Evolutionary conservation across 1,140 invertebrate genomes (phyloP).

Genomic region (Agrypnia vestita): DNA sequence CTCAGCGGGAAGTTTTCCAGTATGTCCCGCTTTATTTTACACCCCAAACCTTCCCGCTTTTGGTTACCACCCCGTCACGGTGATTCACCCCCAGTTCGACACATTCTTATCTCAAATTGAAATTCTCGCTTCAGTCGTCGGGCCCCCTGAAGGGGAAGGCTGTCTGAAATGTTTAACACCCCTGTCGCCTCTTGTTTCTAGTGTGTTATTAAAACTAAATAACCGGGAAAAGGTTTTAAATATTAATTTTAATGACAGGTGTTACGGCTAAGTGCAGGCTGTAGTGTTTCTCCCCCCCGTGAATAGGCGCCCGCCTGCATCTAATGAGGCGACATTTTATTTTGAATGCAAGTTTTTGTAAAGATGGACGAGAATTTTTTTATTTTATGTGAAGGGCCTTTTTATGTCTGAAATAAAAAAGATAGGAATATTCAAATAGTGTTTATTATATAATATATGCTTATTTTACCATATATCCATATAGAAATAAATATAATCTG

Average conservation of each 20-base stretch:
- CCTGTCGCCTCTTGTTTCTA: conserved; percentile 10
- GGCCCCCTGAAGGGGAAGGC: not conserved
- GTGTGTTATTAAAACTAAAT: conserved; percentile 59
- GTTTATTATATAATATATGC: no score
- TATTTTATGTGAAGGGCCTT: no score
- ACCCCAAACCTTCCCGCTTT: not conserved
- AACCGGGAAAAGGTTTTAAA: conserved; percentile 48
- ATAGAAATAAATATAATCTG: no score
- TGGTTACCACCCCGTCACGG: conserved; percentile 1
- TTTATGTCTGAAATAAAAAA: no score
- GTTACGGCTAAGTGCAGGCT: not conserved
- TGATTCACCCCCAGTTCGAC: conserved; percentile 50
- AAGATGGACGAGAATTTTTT: not conserved
- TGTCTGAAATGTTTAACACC: conserved; percentile 40
- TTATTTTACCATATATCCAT: no score
- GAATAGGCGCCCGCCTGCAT: not conserved
- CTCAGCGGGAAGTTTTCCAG: not conserved
- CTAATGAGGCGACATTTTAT: conserved; percentile 26
- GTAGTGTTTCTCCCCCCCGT: not conserved
- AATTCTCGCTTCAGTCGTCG: conserved; percentile 57
- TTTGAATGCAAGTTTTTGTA: not conserved
- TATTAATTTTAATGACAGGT: conserved; percentile 50
- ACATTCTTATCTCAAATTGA: conserved; percentile 62
- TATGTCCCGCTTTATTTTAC: conserved; percentile 46
- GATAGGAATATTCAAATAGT: no score